Percentiles rank a stretch among this genome's conserved stretches.
phyloP scores from a whole-genome alignment of 2,113 vertebrate species.

The Arvicanthis niloticus region DNA sequence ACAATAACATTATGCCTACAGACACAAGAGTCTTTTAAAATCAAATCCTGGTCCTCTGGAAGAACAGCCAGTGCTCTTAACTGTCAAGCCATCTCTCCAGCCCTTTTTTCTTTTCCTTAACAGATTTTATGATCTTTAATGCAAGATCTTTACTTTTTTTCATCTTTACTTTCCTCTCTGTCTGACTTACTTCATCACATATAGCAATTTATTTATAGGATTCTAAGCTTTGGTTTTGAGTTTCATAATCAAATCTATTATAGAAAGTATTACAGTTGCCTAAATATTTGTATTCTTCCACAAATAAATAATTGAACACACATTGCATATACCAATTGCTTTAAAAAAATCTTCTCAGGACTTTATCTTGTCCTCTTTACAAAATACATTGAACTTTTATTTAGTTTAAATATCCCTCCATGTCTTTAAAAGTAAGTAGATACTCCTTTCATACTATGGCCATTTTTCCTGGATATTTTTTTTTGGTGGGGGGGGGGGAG shows the following conservation, averaged over 20 bases:
- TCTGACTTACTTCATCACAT: not conserved
- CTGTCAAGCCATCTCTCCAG: not conserved
- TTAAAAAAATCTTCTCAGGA: not conserved
- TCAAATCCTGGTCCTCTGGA: not conserved
- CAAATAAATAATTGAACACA: slow-evolving; percentile 30
- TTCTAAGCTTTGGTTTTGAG: slow-evolving; percentile 17
- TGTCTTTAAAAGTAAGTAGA: not conserved
- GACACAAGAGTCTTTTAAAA: not conserved
- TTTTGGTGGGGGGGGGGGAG: no score
- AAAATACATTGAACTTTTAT: not conserved
- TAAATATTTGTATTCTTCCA: not conserved
- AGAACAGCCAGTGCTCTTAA: not conserved
- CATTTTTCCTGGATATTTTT: not conserved
- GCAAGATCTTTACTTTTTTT: not conserved
- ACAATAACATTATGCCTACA: no score
- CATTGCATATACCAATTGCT: not conserved
- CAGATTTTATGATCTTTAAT: not conserved
- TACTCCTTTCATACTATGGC: not conserved
- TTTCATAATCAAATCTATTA: not conserved
- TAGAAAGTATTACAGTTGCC: not conserved
- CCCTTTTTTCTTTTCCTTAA: not conserved
- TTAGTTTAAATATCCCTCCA: not conserved
- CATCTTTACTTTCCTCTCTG: not conserved
- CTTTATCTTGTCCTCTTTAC: not conserved
- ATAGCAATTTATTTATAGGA: not conserved